These are phyloP conservation scores for Myodes glareolus DNA, from an alignment of 2,113 vertebrate genomes.

Conservation along the genomic window DNA sequence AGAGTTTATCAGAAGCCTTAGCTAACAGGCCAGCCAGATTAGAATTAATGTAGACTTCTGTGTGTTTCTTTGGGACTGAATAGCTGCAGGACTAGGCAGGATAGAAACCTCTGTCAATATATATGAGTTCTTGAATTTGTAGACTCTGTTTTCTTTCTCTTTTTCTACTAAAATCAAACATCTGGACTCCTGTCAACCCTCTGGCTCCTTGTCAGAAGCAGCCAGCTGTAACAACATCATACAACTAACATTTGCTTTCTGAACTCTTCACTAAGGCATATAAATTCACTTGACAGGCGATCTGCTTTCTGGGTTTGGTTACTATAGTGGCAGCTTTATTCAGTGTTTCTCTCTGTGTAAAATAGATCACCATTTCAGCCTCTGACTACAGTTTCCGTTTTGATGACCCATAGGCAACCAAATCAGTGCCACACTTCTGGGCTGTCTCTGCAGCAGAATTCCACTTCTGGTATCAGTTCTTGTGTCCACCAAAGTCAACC, in stretches of 20 bases:
- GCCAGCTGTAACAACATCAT: neutral
- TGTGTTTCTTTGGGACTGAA: no score
- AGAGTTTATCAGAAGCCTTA: no score
- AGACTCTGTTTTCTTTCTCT: neutral
- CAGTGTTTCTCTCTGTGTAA: neutral
- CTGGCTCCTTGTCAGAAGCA: slow-evolving; percentile 12
- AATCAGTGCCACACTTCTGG: neutral
- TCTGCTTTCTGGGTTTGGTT: neutral
- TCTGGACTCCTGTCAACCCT: neutral
- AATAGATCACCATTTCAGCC: neutral
- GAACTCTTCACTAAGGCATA: neutral
- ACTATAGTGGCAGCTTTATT: neutral
- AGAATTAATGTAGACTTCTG: no score
- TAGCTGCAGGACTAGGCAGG: no score
- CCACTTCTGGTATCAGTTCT: neutral
- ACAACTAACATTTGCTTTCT: neutral
- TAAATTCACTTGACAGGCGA: neutral
- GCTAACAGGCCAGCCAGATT: no score
- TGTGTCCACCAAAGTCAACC: neutral
- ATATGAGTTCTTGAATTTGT: neutral
- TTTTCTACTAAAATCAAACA: neutral
- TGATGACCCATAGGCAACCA: neutral
- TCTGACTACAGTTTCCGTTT: neutral
- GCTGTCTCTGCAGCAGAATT: neutral
- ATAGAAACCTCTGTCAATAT: no score